Base-by-base conservation (phyloP, 2,113 vertebrate species). In the Phocoena phocoena region DNA sequence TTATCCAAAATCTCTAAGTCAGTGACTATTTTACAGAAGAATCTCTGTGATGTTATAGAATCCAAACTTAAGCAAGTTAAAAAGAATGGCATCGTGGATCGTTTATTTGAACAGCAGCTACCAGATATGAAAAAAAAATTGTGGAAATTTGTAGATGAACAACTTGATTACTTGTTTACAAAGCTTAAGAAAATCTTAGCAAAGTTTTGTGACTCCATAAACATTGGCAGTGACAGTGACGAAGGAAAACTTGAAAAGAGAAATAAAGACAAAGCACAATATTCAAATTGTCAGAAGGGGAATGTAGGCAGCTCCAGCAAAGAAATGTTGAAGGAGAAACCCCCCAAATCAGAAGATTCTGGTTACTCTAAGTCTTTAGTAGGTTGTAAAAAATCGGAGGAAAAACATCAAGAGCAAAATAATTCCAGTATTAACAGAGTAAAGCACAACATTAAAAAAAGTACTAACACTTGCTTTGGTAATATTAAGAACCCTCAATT, bases 101-200 rank as follows among this genome's bases (percentile, higher is more conserved):
- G 99, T 92, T 99, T 99, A 80, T 99, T 99, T 99, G 99, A 99
- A 76, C 99, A 99, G 77, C 99, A 99, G 63, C 98, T 99, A 2
- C 98, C 98, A 55, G 99, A 99, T 97, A 99, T 99, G 98, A 99
- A 99, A 98, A 99, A 99, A 70, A 99, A 99, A 96, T 86, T 99
- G 82, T 99, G 99, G 99, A 99, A 99, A 86, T 99, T 99, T 98
- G 99, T 99, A 17, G 99, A 99, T 87, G 99, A 98, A 11, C 99
- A 99, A 92, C 99, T 99, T 76, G 99, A 99, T 97, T 99, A 99
- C 96, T 98, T 99, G 94, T 99, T 99, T 97, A 99, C 98, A 95
- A 99, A 99, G 81, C 98, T 99, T 88, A 98, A 98, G 88, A 98
- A 96, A 44, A 98, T 98, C 2, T 97, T 99, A 65, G 96, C 98